A percentile compares a stretch with the other conserved stretches of the same genome.
Conservation (phyloP, 1,140 invertebrate genomes). For the Bombus haemorrhoidalis region DNA sequence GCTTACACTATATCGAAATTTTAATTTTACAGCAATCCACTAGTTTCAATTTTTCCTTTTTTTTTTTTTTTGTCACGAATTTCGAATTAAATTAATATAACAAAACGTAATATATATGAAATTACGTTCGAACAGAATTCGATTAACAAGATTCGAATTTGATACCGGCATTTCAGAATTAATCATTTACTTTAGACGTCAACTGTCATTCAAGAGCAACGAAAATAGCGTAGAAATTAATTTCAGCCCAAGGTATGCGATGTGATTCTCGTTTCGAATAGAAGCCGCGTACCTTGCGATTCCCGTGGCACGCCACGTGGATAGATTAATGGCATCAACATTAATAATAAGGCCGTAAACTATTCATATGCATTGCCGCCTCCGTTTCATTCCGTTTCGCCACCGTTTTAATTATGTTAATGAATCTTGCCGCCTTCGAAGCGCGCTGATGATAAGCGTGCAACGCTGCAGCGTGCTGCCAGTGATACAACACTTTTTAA, state of each 20-base stretch:
- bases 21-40: neutral
- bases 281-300: slow-evolving; percentile 25
- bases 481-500: neutral
- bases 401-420: slow-evolving; percentile 63
- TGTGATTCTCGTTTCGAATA: slow-evolving; percentile 35
- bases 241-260: slow-evolving; percentile 25
- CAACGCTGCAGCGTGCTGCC: neutral
- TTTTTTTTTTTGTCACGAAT: neutral
- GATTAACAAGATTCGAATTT: neutral
- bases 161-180: slow-evolving; percentile 22
- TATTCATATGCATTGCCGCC: slow-evolving; percentile 30
- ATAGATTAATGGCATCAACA: slow-evolving; percentile 63
- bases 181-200: slow-evolving; percentile 39
- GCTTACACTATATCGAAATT: neutral
- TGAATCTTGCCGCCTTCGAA: slow-evolving; percentile 24
- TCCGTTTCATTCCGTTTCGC: slow-evolving; percentile 52
- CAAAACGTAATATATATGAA: neutral
- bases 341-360: slow-evolving; percentile 56
- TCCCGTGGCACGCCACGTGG: slow-evolving; percentile 47
- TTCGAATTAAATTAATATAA: neutral
- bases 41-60: neutral
- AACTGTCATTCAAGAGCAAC: slow-evolving; percentile 1
- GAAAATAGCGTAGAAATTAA: slow-evolving; percentile 55
- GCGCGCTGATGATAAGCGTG: neutral
- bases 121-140: neutral